A percentile compares a stretch with the other conserved stretches of the same genome.
These are phyloP conservation scores for Eumacrocentrus americanus DNA, from an alignment of 2,888 invertebrate genomes.

Conservation along the genomic window DNA sequence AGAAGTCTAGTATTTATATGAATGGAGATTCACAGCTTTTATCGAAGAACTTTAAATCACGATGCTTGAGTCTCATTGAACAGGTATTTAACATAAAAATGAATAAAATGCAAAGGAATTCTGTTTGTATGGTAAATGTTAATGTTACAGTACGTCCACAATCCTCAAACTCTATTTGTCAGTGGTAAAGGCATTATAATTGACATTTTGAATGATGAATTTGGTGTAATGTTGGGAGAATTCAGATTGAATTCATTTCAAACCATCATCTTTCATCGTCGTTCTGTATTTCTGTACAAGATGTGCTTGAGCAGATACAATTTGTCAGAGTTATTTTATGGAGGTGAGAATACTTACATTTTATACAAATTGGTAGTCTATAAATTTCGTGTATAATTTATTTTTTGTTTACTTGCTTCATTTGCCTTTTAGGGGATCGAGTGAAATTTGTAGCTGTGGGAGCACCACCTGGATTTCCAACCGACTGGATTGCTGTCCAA, in stretches of 20 bases:
- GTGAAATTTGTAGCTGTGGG: slow-evolving; percentile 39
- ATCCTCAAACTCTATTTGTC: slow-evolving; percentile 40
- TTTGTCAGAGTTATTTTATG: slow-evolving; percentile 33
- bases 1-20: not conserved
- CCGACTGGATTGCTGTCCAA: slow-evolving; percentile 39
- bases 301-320: slow-evolving; percentile 24
- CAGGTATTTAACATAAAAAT: no score
- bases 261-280: slow-evolving; percentile 46
- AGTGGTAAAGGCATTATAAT: slow-evolving; percentile 42
- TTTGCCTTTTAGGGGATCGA: slow-evolving; percentile 42
- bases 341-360: slow-evolving; percentile 36
- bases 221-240: slow-evolving; percentile 44
- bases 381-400: not conserved
- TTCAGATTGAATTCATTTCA: slow-evolving; percentile 42
- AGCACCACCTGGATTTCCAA: slow-evolving; percentile 35
- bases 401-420: slow-evolving; percentile 8
- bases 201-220: slow-evolving; percentile 42
- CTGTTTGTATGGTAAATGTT: no score
- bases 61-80: no score
- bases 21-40: no score
- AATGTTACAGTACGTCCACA: slow-evolving; percentile 39
- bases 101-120: no score
- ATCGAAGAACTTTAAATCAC: no score
- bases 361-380: not conserved
- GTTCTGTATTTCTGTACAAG: slow-evolving; percentile 38